A percentile compares a stretch with the other conserved stretches of the same genome.
Conservation (phyloP, 2,113 vertebrate species). For the Salminus brasiliensis region DNA sequence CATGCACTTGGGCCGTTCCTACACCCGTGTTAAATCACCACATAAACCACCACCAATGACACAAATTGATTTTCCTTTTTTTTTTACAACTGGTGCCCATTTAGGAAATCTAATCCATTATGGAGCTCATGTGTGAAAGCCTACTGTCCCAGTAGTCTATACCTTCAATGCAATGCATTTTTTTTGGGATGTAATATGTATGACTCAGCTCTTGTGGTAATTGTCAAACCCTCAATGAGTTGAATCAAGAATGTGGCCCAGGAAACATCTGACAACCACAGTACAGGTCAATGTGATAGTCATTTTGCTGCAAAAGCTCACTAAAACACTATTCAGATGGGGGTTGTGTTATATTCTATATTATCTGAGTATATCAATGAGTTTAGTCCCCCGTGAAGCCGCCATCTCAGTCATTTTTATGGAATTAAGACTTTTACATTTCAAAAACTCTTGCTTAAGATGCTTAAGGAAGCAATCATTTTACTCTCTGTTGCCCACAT, state of each 20-base stretch:
- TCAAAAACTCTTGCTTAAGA: too few species aligned
- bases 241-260: not conserved
- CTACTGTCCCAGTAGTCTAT: not conserved
- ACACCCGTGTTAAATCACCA: constrained; percentile 58
- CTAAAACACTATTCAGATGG: too few species aligned
- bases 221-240: not conserved
- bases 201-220: not conserved
- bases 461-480: too few species aligned
- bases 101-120: too few species aligned
- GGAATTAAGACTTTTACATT: too few species aligned
- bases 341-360: too few species aligned
- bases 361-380: too few species aligned
- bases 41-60: constrained; percentile 49
- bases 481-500: too few species aligned
- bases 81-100: constrained; percentile 2
- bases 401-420: too few species aligned
- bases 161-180: not conserved
- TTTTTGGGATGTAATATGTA: not conserved
- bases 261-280: not conserved
- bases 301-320: not conserved
- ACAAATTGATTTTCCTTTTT: constrained; percentile 57
- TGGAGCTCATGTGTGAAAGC: constrained; percentile 33
- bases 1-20: constrained; percentile 23
- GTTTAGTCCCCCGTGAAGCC: too few species aligned
- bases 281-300: not conserved